Conservation (phyloP, 1,140 invertebrate genomes). For the Portunus trituberculatus region DNA sequence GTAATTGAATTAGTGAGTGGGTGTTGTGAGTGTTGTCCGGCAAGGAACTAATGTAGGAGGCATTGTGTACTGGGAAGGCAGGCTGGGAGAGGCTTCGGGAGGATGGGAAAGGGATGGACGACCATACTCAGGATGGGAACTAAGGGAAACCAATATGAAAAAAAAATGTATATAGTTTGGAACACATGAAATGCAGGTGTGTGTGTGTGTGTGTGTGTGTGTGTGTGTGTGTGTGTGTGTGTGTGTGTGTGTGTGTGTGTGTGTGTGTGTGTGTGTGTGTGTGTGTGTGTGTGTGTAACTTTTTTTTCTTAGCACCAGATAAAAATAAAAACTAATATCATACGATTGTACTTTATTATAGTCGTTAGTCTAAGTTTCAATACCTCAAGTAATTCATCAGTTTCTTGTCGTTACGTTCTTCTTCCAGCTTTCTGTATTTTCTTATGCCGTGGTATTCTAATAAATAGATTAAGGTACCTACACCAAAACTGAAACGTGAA, state of each 20-base stretch:
- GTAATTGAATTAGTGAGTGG: background rate
- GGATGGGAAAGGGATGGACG: background rate
- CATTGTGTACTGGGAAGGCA: background rate
- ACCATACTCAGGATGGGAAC: background rate
- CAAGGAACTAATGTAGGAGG: background rate
- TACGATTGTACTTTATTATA: too few relatives aligned
- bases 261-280: conserved; percentile 29
- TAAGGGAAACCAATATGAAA: background rate
- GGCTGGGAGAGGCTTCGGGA: background rate
- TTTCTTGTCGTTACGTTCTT: too few relatives aligned
- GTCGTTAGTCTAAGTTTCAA: too few relatives aligned
- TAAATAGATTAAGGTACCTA: too few relatives aligned
- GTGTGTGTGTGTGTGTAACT: background rate
- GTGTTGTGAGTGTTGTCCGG: background rate
- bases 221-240: conserved; percentile 39
- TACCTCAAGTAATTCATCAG: too few relatives aligned
- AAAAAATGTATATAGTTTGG: background rate
- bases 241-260: background rate
- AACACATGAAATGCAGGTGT: background rate
- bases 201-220: conserved; percentile 2
- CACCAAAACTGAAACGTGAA: too few relatives aligned
- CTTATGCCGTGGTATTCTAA: too few relatives aligned
- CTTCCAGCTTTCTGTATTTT: too few relatives aligned
- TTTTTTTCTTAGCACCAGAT: too few relatives aligned
- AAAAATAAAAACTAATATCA: too few relatives aligned